Conservation (phyloP, 2,888 invertebrate genomes). For the Caenorhabditis uteleia region DNA sequence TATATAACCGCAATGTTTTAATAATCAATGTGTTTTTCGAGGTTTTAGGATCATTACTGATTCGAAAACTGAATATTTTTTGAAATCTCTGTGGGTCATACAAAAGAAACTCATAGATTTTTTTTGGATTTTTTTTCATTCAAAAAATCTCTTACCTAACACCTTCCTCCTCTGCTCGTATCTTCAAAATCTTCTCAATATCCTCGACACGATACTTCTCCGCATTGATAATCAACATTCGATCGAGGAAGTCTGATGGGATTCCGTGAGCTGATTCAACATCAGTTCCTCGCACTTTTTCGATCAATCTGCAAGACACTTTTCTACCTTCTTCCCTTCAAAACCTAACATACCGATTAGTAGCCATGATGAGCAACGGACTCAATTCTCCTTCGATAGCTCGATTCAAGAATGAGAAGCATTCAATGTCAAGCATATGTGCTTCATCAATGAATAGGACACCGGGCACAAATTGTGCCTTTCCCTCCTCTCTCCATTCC, state of each 20-base stretch:
- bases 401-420: constrained; percentile 95
- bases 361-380: constrained; percentile 97
- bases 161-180: constrained; percentile 85
- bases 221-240: constrained; percentile 76
- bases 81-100: no score
- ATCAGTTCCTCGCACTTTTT: constrained; percentile 87
- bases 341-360: constrained; percentile 78
- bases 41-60: no score
- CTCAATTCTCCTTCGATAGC: constrained; percentile 94
- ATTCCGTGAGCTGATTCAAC: constrained; percentile 95
- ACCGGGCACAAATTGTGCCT: constrained; percentile 97
- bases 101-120: no score
- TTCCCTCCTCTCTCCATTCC: constrained; percentile 99
- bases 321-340: constrained; percentile 60
- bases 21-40: no score
- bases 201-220: constrained; percentile 68
- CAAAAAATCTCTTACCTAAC: constrained; percentile 76
- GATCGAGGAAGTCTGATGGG: constrained; percentile 90
- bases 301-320: constrained; percentile 31
- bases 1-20: no score
- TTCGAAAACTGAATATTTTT: constrained; percentile 2
- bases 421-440: constrained; percentile 98
- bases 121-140: not conserved
- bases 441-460: constrained; percentile 74
- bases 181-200: constrained; percentile 41